A percentile compares a stretch with the other conserved stretches of the same genome.
phyloP scores from a whole-genome alignment of 2,797 vertebrate species.

The Myotis planiceps region DNA sequence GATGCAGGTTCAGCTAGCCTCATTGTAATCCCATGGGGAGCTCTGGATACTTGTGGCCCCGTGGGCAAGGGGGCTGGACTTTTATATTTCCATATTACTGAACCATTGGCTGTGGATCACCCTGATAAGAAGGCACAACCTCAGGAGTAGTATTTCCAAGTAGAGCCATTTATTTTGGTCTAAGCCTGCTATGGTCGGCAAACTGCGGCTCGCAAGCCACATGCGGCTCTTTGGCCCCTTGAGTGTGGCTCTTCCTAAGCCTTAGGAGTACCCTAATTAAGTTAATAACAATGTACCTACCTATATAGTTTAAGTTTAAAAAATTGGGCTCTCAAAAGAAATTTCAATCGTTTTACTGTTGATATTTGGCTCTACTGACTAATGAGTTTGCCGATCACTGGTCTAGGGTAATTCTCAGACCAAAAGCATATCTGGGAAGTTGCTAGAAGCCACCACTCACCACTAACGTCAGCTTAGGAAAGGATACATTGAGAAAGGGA shows the following conservation, averaged over 20 bases:
- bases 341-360: no score
- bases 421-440: not conserved
- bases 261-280: no score
- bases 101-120: not conserved
- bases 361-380: no score
- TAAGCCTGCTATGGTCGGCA: no score
- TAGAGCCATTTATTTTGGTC: not conserved
- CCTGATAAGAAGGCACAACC: not conserved
- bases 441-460: not conserved
- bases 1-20: not conserved
- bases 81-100: not conserved
- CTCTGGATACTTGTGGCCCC: not conserved
- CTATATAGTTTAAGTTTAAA: no score
- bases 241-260: no score
- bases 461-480: not conserved
- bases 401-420: not conserved
- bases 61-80: not conserved
- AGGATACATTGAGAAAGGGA: not conserved
- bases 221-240: no score
- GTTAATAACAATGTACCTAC: no score
- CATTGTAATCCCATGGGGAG: not conserved
- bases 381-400: no score
- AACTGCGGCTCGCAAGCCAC: no score
- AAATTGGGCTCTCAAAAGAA: no score
- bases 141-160: not conserved